Evolutionary conservation across 2,888 invertebrate species (phyloP).

Genomic region (Lobophora halterata): DNA sequence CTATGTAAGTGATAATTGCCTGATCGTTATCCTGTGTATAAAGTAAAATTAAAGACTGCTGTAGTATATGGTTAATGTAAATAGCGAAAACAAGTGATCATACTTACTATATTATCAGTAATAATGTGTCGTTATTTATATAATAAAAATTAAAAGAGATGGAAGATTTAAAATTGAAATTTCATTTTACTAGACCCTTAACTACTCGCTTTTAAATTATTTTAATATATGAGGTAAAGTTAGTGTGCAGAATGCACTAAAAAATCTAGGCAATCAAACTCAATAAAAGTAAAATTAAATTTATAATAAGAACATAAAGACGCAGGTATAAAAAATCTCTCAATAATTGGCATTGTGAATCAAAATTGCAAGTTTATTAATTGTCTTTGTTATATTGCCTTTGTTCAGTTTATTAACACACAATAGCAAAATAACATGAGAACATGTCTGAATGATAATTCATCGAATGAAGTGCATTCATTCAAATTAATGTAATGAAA

Average conservation of each 20-base stretch:
- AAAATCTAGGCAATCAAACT: neutral
- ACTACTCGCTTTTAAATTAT: neutral
- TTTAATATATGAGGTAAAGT: slow-evolving; percentile 1
- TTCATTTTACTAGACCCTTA: slow-evolving; percentile 43
- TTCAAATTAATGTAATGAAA: slow-evolving; percentile 32
- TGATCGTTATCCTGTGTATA: slow-evolving; percentile 79
- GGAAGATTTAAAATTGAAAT: slow-evolving; percentile 65
- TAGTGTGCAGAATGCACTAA: neutral
- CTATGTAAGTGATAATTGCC: slow-evolving; percentile 77
- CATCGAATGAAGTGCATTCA: slow-evolving; percentile 1
- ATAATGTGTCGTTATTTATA: slow-evolving; percentile 77
- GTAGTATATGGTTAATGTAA: slow-evolving; percentile 79
- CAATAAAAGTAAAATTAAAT: too few species aligned
- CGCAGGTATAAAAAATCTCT: too few species aligned
- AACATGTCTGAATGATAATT: too few species aligned
- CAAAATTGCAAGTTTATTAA: too few species aligned
- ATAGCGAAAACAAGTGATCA: slow-evolving; percentile 78
- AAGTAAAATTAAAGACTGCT: slow-evolving; percentile 82
- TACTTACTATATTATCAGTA: slow-evolving; percentile 76
- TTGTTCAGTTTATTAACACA: neutral
- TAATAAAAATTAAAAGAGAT: slow-evolving; percentile 73
- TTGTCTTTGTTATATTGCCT: too few species aligned
- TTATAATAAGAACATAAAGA: too few species aligned
- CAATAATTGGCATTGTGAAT: too few species aligned
- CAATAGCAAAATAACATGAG: too few species aligned